Conservation (phyloP, 1,140 invertebrate species). For the Drosophila chauvacae region DNA sequence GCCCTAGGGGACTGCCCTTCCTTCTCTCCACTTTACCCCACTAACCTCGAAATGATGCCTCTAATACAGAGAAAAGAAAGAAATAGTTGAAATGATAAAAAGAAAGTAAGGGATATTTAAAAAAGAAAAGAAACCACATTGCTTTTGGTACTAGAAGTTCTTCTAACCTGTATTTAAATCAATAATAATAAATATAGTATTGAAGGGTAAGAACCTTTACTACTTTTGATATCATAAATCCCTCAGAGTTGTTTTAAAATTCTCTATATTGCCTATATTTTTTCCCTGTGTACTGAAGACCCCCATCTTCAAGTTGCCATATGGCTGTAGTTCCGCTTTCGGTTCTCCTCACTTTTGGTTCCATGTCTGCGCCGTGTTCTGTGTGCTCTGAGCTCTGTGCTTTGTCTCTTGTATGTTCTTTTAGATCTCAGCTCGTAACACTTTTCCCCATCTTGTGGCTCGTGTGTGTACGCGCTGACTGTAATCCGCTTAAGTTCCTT, state of each 20-base stretch:
- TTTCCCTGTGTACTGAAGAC: constrained; percentile 7
- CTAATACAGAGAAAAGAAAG: not conserved
- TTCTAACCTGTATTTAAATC: not conserved
- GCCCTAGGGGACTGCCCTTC: constrained; percentile 6
- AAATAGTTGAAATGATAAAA: not conserved
- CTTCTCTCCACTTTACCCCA: constrained; percentile 43
- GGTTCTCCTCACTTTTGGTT: constrained; percentile 25
- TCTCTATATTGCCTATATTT: no score
- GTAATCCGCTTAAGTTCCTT: constrained; percentile 77
- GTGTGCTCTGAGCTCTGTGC: constrained; percentile 5
- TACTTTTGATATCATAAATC: not conserved
- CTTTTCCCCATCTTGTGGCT: constrained; percentile 60
- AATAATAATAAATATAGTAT: not conserved
- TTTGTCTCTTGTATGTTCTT: constrained; percentile 23
- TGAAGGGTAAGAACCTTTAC: no score
- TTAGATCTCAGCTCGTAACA: constrained; percentile 67
- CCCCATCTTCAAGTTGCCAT: constrained; percentile 37
- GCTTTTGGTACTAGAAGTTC: not conserved
- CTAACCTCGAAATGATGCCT: constrained; percentile 63
- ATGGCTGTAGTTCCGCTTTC: constrained; percentile 50
- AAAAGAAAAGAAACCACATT: no score
- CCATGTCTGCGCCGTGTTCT: constrained; percentile 20
- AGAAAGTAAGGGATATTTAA: not conserved
- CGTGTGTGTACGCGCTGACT: constrained; percentile 26
- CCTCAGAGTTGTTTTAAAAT: not conserved